Percentiles rank a stretch among this genome's conserved stretches.
These are phyloP conservation scores for Notolabrus celidotus DNA, from an alignment of 2,797 vertebrate species.

Conservation along the genomic window DNA sequence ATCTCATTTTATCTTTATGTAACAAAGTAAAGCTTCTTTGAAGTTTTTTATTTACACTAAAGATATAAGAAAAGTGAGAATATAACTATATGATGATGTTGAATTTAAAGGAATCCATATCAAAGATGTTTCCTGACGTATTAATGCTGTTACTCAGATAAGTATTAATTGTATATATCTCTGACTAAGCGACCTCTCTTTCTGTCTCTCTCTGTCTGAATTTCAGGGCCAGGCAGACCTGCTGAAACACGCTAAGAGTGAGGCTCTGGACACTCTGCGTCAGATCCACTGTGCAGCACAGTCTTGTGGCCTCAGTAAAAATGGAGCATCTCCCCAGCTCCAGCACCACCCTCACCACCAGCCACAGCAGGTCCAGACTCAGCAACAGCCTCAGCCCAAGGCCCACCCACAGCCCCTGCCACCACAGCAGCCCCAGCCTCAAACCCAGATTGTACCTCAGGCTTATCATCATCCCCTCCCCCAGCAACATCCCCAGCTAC, in stretches of 20 bases:
- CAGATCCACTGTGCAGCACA: slow-evolving; percentile 94
- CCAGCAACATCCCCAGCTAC: slow-evolving; percentile 52
- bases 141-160: too few species aligned
- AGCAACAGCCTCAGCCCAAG: slow-evolving; percentile 62
- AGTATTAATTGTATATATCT: too few species aligned
- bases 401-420: slow-evolving; percentile 41
- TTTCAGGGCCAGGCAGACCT: slow-evolving; percentile 92
- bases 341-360: slow-evolving; percentile 67
- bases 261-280: slow-evolving; percentile 91
- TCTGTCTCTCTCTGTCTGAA: slow-evolving; percentile 15
- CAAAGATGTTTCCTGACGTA: too few species aligned
- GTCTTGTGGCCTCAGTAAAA: slow-evolving; percentile 91
- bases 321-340: slow-evolving; percentile 84
- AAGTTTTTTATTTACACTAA: too few species aligned
- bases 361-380: slow-evolving; percentile 58
- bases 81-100: not conserved
- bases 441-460: slow-evolving; percentile 56
- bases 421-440: slow-evolving; percentile 53
- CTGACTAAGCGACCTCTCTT: not conserved
- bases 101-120: too few species aligned
- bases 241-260: slow-evolving; percentile 92
- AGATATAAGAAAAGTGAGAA: not conserved
- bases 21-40: not conserved
- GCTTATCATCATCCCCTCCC: slow-evolving; percentile 47
- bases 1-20: not conserved